A percentile compares a stretch with the other conserved stretches of the same genome.
Conservation (phyloP, 2,797 vertebrate genomes). For the Coregonus suidteri region DNA sequence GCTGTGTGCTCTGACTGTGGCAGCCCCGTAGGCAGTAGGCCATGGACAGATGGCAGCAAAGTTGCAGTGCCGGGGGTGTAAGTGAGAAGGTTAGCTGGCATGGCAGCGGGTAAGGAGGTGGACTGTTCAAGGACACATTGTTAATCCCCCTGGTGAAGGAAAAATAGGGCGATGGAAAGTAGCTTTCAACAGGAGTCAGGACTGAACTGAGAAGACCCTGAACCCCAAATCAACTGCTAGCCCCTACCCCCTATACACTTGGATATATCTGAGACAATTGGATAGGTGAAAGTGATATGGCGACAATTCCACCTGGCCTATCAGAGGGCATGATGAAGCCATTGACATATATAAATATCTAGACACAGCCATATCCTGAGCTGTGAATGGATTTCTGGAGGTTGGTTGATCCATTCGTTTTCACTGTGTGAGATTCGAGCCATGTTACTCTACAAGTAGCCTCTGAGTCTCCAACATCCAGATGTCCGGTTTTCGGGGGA, state of each 20-base stretch:
- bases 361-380: no score
- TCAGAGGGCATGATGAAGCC: no score
- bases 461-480: no score
- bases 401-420: neutral
- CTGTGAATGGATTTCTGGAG: neutral
- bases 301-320: no score
- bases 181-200: neutral
- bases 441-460: no score
- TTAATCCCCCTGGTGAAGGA: slow-evolving; percentile 31
- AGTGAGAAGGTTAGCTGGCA: slow-evolving; percentile 60
- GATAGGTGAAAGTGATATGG: no score
- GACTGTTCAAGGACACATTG: slow-evolving; percentile 64
- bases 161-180: slow-evolving; percentile 1
- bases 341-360: no score
- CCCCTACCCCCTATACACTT: neutral
- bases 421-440: neutral
- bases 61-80: slow-evolving; percentile 72
- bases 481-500: no score
- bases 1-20: slow-evolving; percentile 50
- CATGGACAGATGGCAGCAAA: slow-evolving; percentile 77
- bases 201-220: neutral
- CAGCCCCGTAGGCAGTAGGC: slow-evolving; percentile 59
- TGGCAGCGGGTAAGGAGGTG: slow-evolving; percentile 50
- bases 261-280: no score
- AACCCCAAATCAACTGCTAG: neutral